Conservation (phyloP, 1,140 invertebrate genomes). For the Neodiprion lecontei region DNA sequence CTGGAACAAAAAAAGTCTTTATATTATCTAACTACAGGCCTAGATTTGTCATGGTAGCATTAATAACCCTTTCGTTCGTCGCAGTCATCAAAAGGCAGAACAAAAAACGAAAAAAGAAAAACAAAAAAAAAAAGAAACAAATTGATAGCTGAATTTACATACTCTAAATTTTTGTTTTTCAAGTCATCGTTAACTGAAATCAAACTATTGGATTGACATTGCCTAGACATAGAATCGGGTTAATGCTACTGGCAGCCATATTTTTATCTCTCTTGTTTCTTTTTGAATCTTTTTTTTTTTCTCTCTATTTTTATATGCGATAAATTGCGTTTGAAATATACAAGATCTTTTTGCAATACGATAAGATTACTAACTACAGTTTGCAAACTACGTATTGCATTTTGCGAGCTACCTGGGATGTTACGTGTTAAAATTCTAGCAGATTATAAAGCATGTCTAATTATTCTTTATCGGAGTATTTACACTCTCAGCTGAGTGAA, state of each 20-base stretch:
- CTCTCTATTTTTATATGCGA: background rate
- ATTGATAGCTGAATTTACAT: background rate
- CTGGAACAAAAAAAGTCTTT: background rate
- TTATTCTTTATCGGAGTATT: background rate
- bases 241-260: constrained; percentile 5
- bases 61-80: background rate
- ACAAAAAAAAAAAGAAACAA: background rate
- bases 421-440: background rate
- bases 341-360: background rate
- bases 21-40: constrained; percentile 7
- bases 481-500: too few relatives aligned
- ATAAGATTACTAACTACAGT: background rate
- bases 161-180: too few relatives aligned
- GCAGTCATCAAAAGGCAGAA: background rate
- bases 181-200: too few relatives aligned
- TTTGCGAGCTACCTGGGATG: background rate
- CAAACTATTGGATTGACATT: too few relatives aligned
- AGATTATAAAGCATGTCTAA: background rate
- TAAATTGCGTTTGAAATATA: constrained; percentile 6
- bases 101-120: background rate
- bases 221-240: background rate
- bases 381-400: background rate
- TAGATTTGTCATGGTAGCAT: background rate
- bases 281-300: background rate
- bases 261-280: background rate